Conservation (phyloP, 2,797 vertebrate genomes). For the Merluccius polli region DNA sequence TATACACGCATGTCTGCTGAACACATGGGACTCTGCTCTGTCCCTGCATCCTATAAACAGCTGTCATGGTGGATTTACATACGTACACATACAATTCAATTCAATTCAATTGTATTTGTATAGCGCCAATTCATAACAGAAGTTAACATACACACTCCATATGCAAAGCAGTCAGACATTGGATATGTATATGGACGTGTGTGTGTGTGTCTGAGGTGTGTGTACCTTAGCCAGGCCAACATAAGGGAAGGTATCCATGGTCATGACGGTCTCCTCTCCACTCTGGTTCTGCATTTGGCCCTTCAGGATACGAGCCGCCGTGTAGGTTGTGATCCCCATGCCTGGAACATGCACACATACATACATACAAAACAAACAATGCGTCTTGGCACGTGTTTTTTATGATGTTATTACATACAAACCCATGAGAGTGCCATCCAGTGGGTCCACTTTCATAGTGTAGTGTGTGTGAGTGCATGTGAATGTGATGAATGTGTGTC, state of each 20-base stretch:
- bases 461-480: no score
- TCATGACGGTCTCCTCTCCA: constrained; percentile 75
- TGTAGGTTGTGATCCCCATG: constrained; percentile 76
- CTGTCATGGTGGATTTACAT: background rate
- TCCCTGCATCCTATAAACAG: background rate
- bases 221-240: constrained; percentile 72
- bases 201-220: background rate
- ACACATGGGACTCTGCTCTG: background rate
- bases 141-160: background rate
- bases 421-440: background rate
- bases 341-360: constrained; percentile 50
- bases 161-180: background rate
- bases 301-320: constrained; percentile 75
- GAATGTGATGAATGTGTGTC: no score
- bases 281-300: constrained; percentile 71
- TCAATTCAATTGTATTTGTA: no score
- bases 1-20: no score
- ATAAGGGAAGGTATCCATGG: constrained; percentile 76
- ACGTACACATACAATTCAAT: no score
- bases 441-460: no score
- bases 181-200: background rate
- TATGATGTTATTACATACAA: background rate
- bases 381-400: no score
- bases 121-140: no score
- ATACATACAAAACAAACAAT: background rate